Base-by-base conservation (phyloP, 2,113 vertebrate genomes). In the Corythaeola cristata region DNA sequence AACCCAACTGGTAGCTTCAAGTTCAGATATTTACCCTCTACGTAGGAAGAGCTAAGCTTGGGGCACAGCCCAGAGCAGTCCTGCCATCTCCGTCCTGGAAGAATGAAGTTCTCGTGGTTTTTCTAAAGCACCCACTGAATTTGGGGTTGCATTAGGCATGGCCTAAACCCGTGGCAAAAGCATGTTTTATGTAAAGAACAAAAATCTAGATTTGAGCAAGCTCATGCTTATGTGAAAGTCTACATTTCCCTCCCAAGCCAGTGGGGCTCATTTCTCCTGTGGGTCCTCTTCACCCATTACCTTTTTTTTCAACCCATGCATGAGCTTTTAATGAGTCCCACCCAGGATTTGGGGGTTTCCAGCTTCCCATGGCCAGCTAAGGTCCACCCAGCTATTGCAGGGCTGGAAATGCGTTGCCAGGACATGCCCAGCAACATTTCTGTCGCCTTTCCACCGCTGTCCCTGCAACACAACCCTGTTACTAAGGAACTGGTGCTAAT, bases 1-100 rank as follows among this genome's bases (percentile, higher is more conserved):
- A 81, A 8, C 20, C 7, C 68, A 87, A 15, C 18, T 6, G 32
- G 21, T 16, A 53, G 28, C 21, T 66, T 26, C 5, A 15, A 59
- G 28, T 49, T 71, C 47, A 63, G 66, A 2, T 44, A 58, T 63
- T 67, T 50, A 18, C 27, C 23, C 17, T 72, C 26, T 19, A 12
- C 0, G 4, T 2, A 59, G 49, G 32, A 89, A 67, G 19, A 77
- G 37, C 32, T 71, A 56, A 92, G 50, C 63, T 60, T 7, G 1
- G 50, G 58, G 19, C 15, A 30, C 30, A 84, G 45, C 41, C 22
- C 0, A 0, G 26, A 45, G n/a, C 33, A 84, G 19, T 26, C 50
- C 17, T 56, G 27, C 6, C 22, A 17, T 35, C 26, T 19, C 47
- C n/a, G 6, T 50, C 50, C 55, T 37, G 47, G 20, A 78, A 17